Evolutionary conservation across 2,113 vertebrate species (phyloP), one percentile per base, ranked within the genome.

Genomic region (Cyanistes caeruleus): DNA sequence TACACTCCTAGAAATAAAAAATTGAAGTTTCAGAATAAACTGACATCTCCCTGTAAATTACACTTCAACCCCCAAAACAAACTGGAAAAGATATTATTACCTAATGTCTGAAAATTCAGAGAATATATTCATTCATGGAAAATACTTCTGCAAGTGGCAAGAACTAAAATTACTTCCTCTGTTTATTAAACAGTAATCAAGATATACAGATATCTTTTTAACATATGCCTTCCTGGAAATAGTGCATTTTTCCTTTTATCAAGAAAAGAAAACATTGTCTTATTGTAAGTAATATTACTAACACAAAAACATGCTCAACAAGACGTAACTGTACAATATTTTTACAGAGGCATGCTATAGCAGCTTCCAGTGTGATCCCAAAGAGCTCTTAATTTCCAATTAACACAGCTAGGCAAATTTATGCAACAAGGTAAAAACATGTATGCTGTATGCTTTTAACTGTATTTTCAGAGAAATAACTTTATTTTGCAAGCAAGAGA

Each of bases 41-140:
- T 91, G 74, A 55, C 3, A 10, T 91, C 44, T 91, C 28, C 18
- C 20, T 90, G 43, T 84, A 93, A 95, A 92, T 91, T 97, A 91
- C 28, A 78, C 39, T 89, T 86, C 52, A 86, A 15, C 1, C 1
- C 84, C 51, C 15, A 65, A 86, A 94, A 91, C 23, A 91, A 96
- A 90, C 80, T 95, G 91, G 94, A 97, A 97, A 97, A 91, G 13
- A 74, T 77, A 89, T 35, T 78, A 95, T 97, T 97, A 97, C 92
- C 91, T 97, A 95, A 97, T 90, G 94, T 97, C 95, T 97, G 95
- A 97, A 96, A 96, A 96, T 75, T 78, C 81, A 93, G 46, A 93
- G 63, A 85, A 74, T 60, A 92, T 89, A 91, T 69, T 92, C 37
- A 97, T 94, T 95, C 82, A 93, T 41, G 39, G 81, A 95, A 96